Percentiles rank a stretch among this genome's conserved stretches.
Evolutionary conservation across 64 coral and sea anemone genomes (phyloP).

Genomic region (Montipora foliosa): DNA sequence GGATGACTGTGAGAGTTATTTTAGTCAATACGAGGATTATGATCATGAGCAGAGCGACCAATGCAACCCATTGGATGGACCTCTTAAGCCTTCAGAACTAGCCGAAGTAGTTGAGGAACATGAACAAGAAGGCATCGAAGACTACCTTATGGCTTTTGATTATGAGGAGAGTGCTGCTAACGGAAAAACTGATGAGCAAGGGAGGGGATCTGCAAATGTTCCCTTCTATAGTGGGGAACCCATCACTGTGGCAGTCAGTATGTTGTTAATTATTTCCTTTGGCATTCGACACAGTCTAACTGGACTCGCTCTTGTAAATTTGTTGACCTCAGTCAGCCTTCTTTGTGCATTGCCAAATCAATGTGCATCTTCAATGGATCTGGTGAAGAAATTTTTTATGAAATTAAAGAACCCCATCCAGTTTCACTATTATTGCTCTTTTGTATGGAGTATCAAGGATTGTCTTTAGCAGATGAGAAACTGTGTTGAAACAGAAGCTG

Average conservation of each 20-base stretch:
- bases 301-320: conserved; percentile 56
- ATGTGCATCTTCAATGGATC: conserved; percentile 56
- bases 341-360: conserved; percentile 68
- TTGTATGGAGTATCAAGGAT: conserved; percentile 78
- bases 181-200: background rate
- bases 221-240: conserved; percentile 60
- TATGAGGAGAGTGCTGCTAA: background rate
- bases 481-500: conserved; percentile 66
- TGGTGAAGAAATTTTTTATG: conserved; percentile 65
- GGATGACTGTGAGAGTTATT: too few relatives aligned
- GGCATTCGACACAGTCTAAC: conserved; percentile 60
- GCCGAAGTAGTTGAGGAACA: background rate
- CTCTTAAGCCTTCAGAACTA: too few relatives aligned
- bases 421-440: conserved; percentile 76
- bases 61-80: too few relatives aligned
- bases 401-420: conserved; percentile 66
- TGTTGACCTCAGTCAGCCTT: conserved; percentile 50
- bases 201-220: background rate
- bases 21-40: too few relatives aligned
- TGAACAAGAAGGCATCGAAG: background rate
- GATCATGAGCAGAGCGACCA: too few relatives aligned
- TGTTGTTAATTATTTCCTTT: conserved; percentile 54
- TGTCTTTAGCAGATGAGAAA: conserved; percentile 25
- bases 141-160: background rate
- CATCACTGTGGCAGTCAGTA: conserved; percentile 72